These are phyloP conservation scores for Campopleginae sp. DNA, from an alignment of 2,888 invertebrate genomes.

Conservation along the genomic window DNA sequence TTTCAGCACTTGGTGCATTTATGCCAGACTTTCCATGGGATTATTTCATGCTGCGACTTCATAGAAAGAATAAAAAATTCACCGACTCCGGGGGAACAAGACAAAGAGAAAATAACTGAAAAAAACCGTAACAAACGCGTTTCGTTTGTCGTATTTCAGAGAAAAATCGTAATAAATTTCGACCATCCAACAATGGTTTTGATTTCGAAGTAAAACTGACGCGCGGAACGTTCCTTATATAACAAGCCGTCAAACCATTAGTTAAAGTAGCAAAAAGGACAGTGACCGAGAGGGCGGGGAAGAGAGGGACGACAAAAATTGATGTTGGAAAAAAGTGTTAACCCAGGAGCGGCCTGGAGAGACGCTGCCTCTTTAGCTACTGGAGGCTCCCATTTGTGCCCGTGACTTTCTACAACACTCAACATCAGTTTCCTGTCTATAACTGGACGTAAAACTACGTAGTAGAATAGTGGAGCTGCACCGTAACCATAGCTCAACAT, in stretches of 20 bases:
- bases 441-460: slow-evolving; percentile 24
- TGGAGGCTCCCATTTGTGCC: background rate
- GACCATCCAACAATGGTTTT: background rate
- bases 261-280: slow-evolving; percentile 42
- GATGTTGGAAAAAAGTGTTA: slow-evolving; percentile 5
- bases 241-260: background rate
- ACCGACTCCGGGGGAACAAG: background rate
- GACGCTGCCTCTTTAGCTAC: slow-evolving; percentile 34
- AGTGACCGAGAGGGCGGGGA: slow-evolving; percentile 32
- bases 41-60: background rate
- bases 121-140: background rate
- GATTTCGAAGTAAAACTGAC: slow-evolving; percentile 7
- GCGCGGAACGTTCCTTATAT: background rate
- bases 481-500: background rate
- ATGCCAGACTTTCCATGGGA: background rate
- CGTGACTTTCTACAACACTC: slow-evolving; percentile 35
- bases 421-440: background rate
- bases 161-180: background rate
- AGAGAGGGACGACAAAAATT: background rate
- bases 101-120: background rate
- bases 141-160: background rate
- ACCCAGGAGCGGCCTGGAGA: slow-evolving; percentile 3
- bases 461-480: background rate
- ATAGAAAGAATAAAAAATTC: background rate
- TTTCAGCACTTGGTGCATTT: slow-evolving; percentile 3